Conservation (phyloP, 2,797 vertebrate species). For the Sorex maritimensis region DNA sequence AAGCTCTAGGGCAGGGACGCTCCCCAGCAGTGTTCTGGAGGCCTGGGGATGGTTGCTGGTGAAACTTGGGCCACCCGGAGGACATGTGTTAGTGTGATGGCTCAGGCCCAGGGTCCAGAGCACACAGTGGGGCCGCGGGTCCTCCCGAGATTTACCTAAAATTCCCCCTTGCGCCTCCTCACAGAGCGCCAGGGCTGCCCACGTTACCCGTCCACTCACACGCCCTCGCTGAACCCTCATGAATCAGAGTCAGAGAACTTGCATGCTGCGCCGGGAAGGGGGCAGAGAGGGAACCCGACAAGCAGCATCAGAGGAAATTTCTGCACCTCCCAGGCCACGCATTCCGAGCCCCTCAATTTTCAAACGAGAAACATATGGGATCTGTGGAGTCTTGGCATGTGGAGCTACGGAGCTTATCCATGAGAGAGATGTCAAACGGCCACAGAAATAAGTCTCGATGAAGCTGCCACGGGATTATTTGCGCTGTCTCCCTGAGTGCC, state of each 20-base stretch:
- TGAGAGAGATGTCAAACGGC: neutral
- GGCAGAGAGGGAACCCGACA: conserved; percentile 30
- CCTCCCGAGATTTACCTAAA: too few species aligned
- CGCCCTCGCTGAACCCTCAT: neutral
- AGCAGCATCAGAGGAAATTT: neutral
- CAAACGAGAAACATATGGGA: neutral
- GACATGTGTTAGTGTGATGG: too few species aligned
- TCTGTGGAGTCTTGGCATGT: neutral
- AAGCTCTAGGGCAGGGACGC: too few species aligned
- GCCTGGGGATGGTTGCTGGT: too few species aligned
- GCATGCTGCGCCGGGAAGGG: neutral
- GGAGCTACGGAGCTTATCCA: neutral
- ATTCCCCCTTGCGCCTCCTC: neutral
- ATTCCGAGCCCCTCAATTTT: conserved; percentile 2
- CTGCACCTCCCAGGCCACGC: neutral
- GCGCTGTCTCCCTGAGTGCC: neutral
- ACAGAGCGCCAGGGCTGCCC: neutral
- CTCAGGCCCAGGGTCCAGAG: too few species aligned
- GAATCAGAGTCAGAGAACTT: neutral
- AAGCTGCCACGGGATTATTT: neutral
- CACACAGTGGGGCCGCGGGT: too few species aligned
- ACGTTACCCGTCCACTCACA: neutral
- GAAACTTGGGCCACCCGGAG: too few species aligned
- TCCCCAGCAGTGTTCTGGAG: too few species aligned
- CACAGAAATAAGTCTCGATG: conserved; percentile 17